These are phyloP conservation scores for Pelusios castaneus DNA, from an alignment of 2,113 vertebrate species.

Conservation along the genomic window DNA sequence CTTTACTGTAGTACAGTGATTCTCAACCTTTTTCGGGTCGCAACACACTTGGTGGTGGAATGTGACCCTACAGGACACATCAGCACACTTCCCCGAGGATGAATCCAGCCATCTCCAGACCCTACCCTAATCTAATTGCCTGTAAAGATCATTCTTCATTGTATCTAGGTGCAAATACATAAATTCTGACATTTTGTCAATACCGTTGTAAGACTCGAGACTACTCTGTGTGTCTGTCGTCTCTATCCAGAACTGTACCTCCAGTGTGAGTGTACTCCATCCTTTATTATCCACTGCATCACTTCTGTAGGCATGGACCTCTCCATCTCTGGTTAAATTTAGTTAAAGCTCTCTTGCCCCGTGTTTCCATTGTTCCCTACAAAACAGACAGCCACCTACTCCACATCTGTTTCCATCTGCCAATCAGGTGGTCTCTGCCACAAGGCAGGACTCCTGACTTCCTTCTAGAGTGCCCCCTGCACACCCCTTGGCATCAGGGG, in stretches of 20 bases:
- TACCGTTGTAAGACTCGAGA: background rate
- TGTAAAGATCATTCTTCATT: background rate
- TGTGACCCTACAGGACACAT: too few relatives aligned
- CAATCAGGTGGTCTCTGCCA: background rate
- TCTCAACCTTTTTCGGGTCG: too few relatives aligned
- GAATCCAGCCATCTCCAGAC: too few relatives aligned
- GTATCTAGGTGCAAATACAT: background rate
- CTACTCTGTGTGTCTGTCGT: background rate
- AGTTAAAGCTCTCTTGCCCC: background rate
- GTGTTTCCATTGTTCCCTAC: background rate
- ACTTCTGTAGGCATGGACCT: background rate
- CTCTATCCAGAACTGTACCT: background rate
- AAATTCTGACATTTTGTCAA: background rate
- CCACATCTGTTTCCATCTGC: accelerated
- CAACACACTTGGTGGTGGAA: too few relatives aligned
- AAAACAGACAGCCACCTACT: background rate
- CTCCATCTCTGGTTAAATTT: background rate
- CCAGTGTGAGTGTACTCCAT: background rate
- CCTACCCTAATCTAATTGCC: background rate
- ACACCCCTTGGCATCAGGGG: background rate
- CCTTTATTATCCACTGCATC: background rate
- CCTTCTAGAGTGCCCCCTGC: background rate
- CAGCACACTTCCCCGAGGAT: too few relatives aligned
- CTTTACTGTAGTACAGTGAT: background rate
- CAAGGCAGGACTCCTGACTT: background rate